Percentiles rank a stretch among this genome's conserved stretches.
Evolutionary conservation across 2,113 vertebrate genomes (phyloP).

Genomic region (Phaetusa simplex): DNA sequence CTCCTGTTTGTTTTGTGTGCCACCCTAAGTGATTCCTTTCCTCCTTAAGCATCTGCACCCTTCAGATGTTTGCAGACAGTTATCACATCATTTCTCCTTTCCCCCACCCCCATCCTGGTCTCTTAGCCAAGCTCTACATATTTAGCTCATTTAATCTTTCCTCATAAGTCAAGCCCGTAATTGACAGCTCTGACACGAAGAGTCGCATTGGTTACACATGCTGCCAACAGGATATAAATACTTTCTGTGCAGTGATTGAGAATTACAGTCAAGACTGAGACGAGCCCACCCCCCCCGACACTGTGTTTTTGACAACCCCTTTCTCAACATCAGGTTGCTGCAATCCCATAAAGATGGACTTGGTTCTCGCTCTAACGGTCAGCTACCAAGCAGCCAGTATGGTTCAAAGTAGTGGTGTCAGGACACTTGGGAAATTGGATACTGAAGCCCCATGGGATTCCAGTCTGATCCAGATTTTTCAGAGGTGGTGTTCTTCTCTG

Average conservation of each 20-base stretch:
- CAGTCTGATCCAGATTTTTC: not conserved
- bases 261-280: conserved; percentile 36
- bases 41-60: conserved; percentile 55
- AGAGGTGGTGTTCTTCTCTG: not conserved
- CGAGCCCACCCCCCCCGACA: not conserved
- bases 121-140: conserved; percentile 67
- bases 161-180: conserved; percentile 64
- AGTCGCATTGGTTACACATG: conserved; percentile 61
- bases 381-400: not conserved
- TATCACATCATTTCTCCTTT: conserved; percentile 52
- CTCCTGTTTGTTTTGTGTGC: conserved; percentile 48
- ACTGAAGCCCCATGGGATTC: not conserved
- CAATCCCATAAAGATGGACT: not conserved
- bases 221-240: conserved; percentile 70
- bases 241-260: conserved; percentile 58
- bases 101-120: conserved; percentile 38
- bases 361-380: not conserved
- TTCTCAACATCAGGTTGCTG: not conserved
- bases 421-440: not conserved
- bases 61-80: conserved; percentile 64
- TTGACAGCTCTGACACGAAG: conserved; percentile 68
- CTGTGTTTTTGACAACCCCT: not conserved
- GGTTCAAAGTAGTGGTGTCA: not conserved
- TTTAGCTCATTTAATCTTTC: conserved; percentile 73
- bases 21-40: conserved; percentile 59